Percentiles rank a stretch among this genome's conserved stretches.
Conservation (phyloP, 2,113 vertebrate genomes). For the Empidonax alnorum region DNA sequence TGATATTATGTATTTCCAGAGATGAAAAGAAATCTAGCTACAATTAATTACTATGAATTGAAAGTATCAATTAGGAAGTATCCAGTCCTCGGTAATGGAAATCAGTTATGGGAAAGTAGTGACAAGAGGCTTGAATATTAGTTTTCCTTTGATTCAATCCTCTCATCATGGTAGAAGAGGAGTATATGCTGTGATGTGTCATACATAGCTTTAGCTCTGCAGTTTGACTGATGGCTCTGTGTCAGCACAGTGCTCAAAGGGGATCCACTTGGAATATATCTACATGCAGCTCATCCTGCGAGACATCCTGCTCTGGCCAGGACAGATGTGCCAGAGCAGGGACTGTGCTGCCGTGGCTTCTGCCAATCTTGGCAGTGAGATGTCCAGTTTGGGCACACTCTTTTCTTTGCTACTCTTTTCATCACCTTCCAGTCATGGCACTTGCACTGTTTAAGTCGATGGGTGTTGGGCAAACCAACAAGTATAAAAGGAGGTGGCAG, state of each 20-base stretch:
- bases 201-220: fast-evolving
- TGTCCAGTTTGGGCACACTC: fast-evolving
- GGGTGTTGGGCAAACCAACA: neutral
- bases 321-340: neutral
- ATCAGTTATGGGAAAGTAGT: neutral
- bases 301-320: fast-evolving
- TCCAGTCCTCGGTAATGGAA: neutral
- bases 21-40: conserved; percentile 71
- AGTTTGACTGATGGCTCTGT: neutral
- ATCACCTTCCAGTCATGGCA: fast-evolving
- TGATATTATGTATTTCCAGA: conserved; percentile 43
- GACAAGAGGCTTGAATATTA: neutral
- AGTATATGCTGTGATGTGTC: neutral
- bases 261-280: neutral
- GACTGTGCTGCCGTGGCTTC: fast-evolving
- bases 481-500: neutral
- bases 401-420: fast-evolving
- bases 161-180: neutral
- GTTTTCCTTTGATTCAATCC: neutral
- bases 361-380: fast-evolving
- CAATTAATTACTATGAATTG: conserved; percentile 83
- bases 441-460: neutral
- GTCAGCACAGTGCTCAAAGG: fast-evolving
- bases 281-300: fast-evolving
- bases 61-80: conserved; percentile 77